These are phyloP conservation scores for Barnardius zonarius DNA, from an alignment of 2,113 vertebrate species.

Conservation along the genomic window DNA sequence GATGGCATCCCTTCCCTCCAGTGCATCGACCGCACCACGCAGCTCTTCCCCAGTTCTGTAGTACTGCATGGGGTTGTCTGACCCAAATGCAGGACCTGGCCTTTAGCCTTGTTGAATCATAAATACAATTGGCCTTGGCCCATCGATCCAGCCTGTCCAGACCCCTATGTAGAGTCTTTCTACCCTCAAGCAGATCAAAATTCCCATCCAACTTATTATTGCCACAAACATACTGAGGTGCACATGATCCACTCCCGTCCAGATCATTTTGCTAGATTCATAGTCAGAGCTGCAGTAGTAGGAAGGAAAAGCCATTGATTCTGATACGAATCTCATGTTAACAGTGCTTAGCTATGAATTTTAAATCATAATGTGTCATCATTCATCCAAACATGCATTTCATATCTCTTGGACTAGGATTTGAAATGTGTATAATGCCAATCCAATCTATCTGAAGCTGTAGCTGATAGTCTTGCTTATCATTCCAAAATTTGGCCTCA, in stretches of 20 bases:
- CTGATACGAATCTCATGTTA: not conserved
- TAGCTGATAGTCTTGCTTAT: not conserved
- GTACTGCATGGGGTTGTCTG: not conserved
- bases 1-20: not conserved
- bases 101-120: not conserved
- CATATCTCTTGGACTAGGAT: not conserved
- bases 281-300: not conserved
- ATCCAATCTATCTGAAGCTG: not conserved
- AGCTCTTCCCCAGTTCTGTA: not conserved
- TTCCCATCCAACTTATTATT: not conserved
- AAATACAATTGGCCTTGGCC: fast-evolving
- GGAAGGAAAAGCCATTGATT: not conserved
- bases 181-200: not conserved
- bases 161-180: not conserved
- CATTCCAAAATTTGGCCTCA: not conserved
- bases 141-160: not conserved
- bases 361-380: not conserved
- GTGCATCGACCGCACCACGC: not conserved
- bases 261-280: not conserved
- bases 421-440: not conserved
- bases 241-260: not conserved
- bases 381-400: not conserved
- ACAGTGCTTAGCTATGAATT: not conserved
- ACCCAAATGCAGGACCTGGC: not conserved
- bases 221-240: not conserved